Evolutionary conservation across 2,888 invertebrate genomes (phyloP), one percentile per base, ranked within the genome.

Genomic region (Stenurella melanura): DNA sequence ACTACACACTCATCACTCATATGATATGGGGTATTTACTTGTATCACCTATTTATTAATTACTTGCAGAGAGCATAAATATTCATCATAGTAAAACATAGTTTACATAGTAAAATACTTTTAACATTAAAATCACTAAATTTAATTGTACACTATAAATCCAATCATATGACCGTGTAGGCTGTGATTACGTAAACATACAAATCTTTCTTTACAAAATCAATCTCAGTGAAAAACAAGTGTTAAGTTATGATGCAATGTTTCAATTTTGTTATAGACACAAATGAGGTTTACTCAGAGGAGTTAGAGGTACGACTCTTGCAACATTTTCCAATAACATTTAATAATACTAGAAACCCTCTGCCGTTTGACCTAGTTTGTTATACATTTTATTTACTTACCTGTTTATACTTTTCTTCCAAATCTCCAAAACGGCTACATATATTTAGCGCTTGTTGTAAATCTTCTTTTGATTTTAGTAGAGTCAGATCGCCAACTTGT

Each of bases 391-490:
- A n/a, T 3, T 5, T 58, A 84, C 85, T 80, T 89, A 93, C 83
- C 82, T 83, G 75, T 74, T 76, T 79, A 69, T 75, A 81, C 68
- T 91, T 89, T 73, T 91, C 87, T 88, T 93, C 93, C 82, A 92
- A 90, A 75, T 92, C 91, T 70, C 93, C 90, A 82, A 95, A 92
- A 79, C 91, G 90, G 81, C 93, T 91, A 86, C 93, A 93, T 84
- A 93, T 91, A 78, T 92, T 90, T 83, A 94, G 87, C 11, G 94
- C 93, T 85, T 93, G 92, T 77, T 92, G 92, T 58, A 96, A 89
- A 85, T 94, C 93, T 73, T 92, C 93, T 85, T 91, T 92, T 42
- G 94, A 87, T 71, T 92, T 91, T 4, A 93, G 92, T 69, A 95
- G 88, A 82, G 93, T 92, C 75, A 90, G 90, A 86, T 93, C 92